These are phyloP conservation scores for Drosophila nr. perissopoda DNA, from an alignment of 2,888 invertebrate species.

Conservation along the genomic window DNA sequence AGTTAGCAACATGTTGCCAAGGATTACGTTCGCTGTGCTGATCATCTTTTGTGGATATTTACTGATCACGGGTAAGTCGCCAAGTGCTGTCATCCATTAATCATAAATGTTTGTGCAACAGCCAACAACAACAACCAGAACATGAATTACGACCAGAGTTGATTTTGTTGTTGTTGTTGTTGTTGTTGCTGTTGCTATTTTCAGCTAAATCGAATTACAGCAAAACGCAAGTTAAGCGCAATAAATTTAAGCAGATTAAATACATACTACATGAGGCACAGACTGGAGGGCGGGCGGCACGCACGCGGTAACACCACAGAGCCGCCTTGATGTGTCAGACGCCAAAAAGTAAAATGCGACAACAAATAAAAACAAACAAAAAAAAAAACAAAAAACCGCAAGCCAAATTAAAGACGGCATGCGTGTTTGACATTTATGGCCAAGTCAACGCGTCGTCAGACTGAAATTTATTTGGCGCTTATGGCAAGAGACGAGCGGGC, in stretches of 20 bases:
- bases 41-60: conserved; percentile 84
- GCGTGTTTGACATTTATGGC: conserved; percentile 56
- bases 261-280: conserved; percentile 27
- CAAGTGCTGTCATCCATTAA: conserved; percentile 47
- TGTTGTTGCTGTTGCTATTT: conserved; percentile 12
- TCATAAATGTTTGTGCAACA: conserved; percentile 56
- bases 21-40: conserved; percentile 80
- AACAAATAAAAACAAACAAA: background rate
- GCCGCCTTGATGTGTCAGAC: conserved; percentile 72
- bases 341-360: conserved; percentile 10
- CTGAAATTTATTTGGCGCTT: conserved; percentile 34
- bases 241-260: conserved; percentile 76
- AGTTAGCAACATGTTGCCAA: conserved; percentile 80
- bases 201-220: conserved; percentile 69
- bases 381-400: conserved; percentile 22
- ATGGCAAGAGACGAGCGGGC: conserved; percentile 6
- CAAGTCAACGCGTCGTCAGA: conserved; percentile 47
- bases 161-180: conserved; percentile 12
- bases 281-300: conserved; percentile 34
- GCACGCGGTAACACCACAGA: conserved; percentile 13
- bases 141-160: conserved; percentile 48
- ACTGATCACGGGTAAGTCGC: conserved; percentile 83
- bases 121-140: conserved; percentile 46
- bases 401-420: conserved; percentile 35
- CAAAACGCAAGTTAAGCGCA: conserved; percentile 59